Percentiles rank a stretch among this genome's conserved stretches.
Evolutionary conservation across 2,113 vertebrate genomes (phyloP).

Genomic region (Elaphurus davidianus): DNA sequence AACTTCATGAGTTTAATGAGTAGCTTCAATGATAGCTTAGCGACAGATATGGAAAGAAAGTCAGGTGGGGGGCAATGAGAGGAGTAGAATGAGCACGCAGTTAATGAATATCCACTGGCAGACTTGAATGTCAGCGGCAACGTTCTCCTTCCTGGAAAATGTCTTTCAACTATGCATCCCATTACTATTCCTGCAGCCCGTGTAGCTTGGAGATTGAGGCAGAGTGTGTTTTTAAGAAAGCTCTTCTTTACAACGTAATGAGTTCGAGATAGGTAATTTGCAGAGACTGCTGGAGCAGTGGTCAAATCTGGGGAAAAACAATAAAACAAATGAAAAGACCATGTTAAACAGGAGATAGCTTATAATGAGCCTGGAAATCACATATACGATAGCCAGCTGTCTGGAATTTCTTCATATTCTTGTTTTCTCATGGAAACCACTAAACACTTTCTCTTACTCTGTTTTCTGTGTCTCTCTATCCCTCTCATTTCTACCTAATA

Average conservation of each 20-base stretch:
- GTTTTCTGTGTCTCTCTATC: slow-evolving; percentile 42
- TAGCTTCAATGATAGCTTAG: slow-evolving; percentile 66
- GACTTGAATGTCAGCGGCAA: slow-evolving; percentile 66
- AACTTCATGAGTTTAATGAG: slow-evolving; percentile 69
- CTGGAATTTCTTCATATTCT: slow-evolving; percentile 37
- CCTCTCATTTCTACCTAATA: neutral
- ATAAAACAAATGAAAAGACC: slow-evolving; percentile 47
- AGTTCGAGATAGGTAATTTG: slow-evolving; percentile 77
- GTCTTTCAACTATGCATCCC: slow-evolving; percentile 71
- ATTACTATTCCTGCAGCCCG: slow-evolving; percentile 58
- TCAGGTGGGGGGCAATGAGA: neutral
- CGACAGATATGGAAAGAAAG: slow-evolving; percentile 65
- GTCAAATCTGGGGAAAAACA: slow-evolving; percentile 70
- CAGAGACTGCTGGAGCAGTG: slow-evolving; percentile 62
- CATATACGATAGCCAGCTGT: slow-evolving; percentile 45
- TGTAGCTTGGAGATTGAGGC: slow-evolving; percentile 58
- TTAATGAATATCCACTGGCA: slow-evolving; percentile 76
- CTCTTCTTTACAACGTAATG: slow-evolving; percentile 73
- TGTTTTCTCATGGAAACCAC: slow-evolving; percentile 45
- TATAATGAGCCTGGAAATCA: slow-evolving; percentile 74
- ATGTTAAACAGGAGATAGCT: slow-evolving; percentile 66
- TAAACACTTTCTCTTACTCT: slow-evolving; percentile 50
- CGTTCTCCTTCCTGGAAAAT: slow-evolving; percentile 69
- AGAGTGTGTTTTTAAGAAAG: slow-evolving; percentile 68
- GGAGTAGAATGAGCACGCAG: neutral